Percentiles rank a stretch among this genome's conserved stretches.
These are phyloP conservation scores for Sphaerophoria taeniata DNA, from an alignment of 2,888 invertebrate species.

Conservation along the genomic window DNA sequence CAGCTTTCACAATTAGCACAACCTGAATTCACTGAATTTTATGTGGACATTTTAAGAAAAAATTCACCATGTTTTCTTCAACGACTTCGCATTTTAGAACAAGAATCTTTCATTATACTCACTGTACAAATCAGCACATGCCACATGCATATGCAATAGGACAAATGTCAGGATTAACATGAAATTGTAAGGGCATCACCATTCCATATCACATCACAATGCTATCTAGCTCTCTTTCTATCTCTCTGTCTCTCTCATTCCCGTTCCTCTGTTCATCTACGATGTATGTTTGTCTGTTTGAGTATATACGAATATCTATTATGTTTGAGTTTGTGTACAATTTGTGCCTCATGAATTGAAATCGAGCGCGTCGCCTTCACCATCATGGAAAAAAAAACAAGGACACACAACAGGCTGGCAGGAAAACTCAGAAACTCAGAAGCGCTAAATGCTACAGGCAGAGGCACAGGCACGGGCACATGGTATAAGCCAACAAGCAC, in stretches of 20 bases:
- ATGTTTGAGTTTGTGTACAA: conserved; percentile 24
- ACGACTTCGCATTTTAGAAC: neutral
- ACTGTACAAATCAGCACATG: conserved; percentile 54
- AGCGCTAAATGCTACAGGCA: conserved; percentile 52
- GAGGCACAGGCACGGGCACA: too few species aligned
- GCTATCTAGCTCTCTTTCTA: neutral
- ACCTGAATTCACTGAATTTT: too few species aligned
- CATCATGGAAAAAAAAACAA: conserved; percentile 37
- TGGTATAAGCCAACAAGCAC: too few species aligned
- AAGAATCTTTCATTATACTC: conserved; percentile 1
- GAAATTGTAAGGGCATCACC: conserved; percentile 67
- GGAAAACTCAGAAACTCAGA: conserved; percentile 65
- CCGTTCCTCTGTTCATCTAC: neutral
- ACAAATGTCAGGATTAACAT: conserved; percentile 74
- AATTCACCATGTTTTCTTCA: neutral
- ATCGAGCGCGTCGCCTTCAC: conserved; percentile 57
- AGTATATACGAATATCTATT: conserved; percentile 1
- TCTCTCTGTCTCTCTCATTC: conserved; percentile 8
- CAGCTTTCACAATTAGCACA: too few species aligned
- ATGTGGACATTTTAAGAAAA: too few species aligned
- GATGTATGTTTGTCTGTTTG: neutral
- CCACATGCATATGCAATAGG: conserved; percentile 62
- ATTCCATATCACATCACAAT: conserved; percentile 2
- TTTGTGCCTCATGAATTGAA: conserved; percentile 66
- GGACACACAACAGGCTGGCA: conserved; percentile 73